phyloP scores from a whole-genome alignment of 2,797 vertebrate genomes.

The Clarias platycephalus region DNA sequence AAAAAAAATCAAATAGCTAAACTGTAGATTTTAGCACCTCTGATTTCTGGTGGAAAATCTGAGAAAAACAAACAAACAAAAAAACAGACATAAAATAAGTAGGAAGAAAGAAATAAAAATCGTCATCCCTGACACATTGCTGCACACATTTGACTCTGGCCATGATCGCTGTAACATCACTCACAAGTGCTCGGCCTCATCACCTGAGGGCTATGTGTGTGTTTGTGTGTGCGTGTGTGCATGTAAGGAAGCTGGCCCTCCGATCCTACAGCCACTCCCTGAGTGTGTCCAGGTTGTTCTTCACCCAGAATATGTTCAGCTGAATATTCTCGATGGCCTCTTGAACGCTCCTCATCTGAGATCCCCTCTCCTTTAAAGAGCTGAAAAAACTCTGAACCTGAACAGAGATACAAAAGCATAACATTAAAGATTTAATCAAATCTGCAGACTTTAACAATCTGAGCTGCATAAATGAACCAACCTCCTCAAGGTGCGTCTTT shows the following conservation, averaged over 20 bases:
- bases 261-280: slow-evolving; percentile 66
- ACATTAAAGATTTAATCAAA: background rate
- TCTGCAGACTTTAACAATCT: background rate
- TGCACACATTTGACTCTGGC: slow-evolving; percentile 40
- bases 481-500: slow-evolving; percentile 82
- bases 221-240: slow-evolving; percentile 29
- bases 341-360: slow-evolving; percentile 81
- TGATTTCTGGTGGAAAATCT: background rate
- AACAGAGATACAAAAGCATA: background rate
- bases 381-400: slow-evolving; percentile 89
- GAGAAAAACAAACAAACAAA: background rate
- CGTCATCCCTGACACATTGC: slow-evolving; percentile 16
- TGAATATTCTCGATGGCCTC: slow-evolving; percentile 88
- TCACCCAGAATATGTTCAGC: slow-evolving; percentile 88
- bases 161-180: slow-evolving; percentile 32
- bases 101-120: background rate
- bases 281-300: slow-evolving; percentile 77
- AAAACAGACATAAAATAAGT: background rate
- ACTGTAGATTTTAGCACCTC: background rate
- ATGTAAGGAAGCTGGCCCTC: slow-evolving; percentile 26
- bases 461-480: slow-evolving; percentile 51
- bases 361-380: slow-evolving; percentile 80
- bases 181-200: slow-evolving; percentile 64
- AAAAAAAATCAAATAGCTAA: background rate
- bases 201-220: slow-evolving; percentile 52